phyloP scores from a whole-genome alignment of 2,797 vertebrate genomes.

The Odontamblyopus rebecca region DNA sequence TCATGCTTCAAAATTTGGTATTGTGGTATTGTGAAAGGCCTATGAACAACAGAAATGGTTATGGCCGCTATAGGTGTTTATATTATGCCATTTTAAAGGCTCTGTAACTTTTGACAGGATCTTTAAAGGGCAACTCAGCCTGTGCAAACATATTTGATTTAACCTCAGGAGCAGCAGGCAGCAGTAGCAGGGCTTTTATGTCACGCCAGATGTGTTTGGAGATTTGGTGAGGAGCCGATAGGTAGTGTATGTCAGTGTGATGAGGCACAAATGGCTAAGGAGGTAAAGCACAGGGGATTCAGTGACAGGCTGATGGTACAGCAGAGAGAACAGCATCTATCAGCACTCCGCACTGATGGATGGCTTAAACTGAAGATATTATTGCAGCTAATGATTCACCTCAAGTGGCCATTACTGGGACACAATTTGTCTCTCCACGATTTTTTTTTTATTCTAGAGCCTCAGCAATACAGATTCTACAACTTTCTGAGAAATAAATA shows the following conservation, averaged over 20 bases:
- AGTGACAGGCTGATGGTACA: conserved; percentile 36
- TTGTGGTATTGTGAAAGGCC: too few relatives aligned
- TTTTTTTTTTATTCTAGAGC: conserved; percentile 31
- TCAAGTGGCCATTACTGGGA: conserved; percentile 72
- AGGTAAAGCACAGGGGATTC: background rate
- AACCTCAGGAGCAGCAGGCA: conserved; percentile 4
- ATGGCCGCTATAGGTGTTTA: background rate
- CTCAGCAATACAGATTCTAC: conserved; percentile 10
- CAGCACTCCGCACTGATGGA: conserved; percentile 57
- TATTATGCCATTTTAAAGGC: background rate
- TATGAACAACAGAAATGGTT: too few relatives aligned
- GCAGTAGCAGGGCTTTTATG: conserved; percentile 9
- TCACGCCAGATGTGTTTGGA: conserved; percentile 26
- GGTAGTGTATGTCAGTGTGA: conserved; percentile 13
- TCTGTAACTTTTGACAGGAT: background rate
- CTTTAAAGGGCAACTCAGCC: background rate
- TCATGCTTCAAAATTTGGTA: too few relatives aligned
- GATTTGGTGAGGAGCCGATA: conserved; percentile 15
- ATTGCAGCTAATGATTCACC: conserved; percentile 79
- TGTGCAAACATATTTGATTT: conserved; percentile 12
- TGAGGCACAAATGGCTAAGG: conserved; percentile 9
- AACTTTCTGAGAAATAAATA: background rate
- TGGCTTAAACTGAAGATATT: conserved; percentile 73
- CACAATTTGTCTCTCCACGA: conserved; percentile 55
- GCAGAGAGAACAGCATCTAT: conserved; percentile 44